Conservation (phyloP, 2,888 invertebrate genomes). For the Conchocele bisecta region DNA sequence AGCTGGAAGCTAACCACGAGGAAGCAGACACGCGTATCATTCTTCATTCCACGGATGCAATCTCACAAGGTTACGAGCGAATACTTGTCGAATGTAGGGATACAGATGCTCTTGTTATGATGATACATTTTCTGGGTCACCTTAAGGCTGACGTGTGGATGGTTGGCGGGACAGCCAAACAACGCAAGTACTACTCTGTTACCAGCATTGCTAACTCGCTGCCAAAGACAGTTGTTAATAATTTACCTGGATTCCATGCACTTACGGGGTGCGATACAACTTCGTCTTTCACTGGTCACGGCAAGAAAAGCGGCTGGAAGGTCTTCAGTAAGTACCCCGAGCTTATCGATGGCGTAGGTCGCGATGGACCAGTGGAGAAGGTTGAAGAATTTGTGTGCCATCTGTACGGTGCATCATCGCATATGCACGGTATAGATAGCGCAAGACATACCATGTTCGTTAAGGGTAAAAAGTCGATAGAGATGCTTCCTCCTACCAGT, state of each 20-base stretch:
- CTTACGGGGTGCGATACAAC: slow-evolving; percentile 31
- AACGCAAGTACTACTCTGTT: background rate
- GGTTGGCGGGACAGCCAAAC: slow-evolving; percentile 18
- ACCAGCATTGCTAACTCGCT: background rate
- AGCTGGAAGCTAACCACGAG: slow-evolving; percentile 4
- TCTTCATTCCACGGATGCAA: slow-evolving; percentile 1
- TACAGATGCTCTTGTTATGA: slow-evolving; percentile 9
- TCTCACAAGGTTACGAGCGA: background rate
- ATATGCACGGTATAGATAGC: slow-evolving; percentile 3
- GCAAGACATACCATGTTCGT: slow-evolving; percentile 11
- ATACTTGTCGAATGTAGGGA: background rate
- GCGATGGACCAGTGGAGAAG: slow-evolving; percentile 4
- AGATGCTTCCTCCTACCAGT: slow-evolving; percentile 26
- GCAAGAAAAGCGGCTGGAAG: slow-evolving; percentile 35
- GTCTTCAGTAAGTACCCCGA: slow-evolving; percentile 12
- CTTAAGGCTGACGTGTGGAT: slow-evolving; percentile 20
- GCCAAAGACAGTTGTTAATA: background rate
- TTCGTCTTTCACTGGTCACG: slow-evolving; percentile 21
- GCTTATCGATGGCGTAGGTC: slow-evolving; percentile 20
- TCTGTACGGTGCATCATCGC: slow-evolving; percentile 33
- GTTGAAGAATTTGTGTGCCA: slow-evolving; percentile 29
- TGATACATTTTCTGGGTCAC: slow-evolving; percentile 8
- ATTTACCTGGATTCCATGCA: slow-evolving; percentile 14
- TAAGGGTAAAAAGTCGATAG: slow-evolving; percentile 5
- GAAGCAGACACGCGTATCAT: slow-evolving; percentile 7